Conservation (phyloP, 2,113 vertebrate species). For the Vicugna pacos region DNA sequence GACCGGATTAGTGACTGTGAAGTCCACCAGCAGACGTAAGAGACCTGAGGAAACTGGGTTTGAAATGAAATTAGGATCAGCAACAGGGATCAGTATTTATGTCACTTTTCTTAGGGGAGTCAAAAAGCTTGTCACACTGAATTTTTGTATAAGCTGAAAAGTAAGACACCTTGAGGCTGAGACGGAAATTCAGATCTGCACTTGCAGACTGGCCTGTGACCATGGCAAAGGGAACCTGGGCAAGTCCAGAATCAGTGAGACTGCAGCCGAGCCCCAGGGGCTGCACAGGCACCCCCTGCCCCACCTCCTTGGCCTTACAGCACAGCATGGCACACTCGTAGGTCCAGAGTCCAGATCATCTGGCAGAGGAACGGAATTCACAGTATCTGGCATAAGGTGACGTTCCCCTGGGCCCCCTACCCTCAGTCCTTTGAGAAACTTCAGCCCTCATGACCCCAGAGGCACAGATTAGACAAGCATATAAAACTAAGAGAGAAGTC, state of each 20-base stretch:
- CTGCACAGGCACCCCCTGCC: not conserved
- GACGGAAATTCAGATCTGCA: not conserved
- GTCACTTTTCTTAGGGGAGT: not conserved
- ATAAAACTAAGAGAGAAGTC: not conserved
- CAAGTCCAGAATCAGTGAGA: not conserved
- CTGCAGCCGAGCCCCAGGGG: rapidly evolving
- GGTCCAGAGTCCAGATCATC: not conserved
- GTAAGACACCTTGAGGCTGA: not conserved
- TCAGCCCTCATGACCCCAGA: not conserved
- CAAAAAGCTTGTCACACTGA: constrained; percentile 8
- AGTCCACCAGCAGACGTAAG: not conserved
- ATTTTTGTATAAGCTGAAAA: constrained; percentile 42
- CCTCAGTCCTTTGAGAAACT: not conserved
- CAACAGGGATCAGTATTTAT: not conserved
- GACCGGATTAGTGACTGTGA: not conserved
- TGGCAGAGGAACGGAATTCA: not conserved
- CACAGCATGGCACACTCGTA: too few relatives aligned
- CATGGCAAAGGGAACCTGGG: not conserved
- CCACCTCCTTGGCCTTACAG: not conserved
- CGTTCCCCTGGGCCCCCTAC: not conserved
- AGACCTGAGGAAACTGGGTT: not conserved
- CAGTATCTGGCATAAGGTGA: not conserved
- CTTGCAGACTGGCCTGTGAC: not conserved
- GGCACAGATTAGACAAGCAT: not conserved
- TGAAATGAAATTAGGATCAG: constrained; percentile 43